Percentiles rank a stretch among this genome's conserved stretches.
These are phyloP conservation scores for Halcyon chelicuti DNA, from an alignment of 2,797 vertebrate genomes.

Conservation along the genomic window DNA sequence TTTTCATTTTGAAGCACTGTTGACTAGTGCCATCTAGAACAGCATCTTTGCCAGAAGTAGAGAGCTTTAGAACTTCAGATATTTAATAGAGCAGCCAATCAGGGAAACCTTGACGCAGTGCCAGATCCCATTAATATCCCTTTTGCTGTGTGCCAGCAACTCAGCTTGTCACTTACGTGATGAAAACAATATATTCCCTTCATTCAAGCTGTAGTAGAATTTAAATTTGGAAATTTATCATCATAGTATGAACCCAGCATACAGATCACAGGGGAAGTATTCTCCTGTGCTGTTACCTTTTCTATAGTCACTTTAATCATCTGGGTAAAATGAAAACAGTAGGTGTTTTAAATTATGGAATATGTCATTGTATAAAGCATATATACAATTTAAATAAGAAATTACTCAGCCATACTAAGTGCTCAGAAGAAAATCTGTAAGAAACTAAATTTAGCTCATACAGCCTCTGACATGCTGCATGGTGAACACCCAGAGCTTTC, in stretches of 20 bases:
- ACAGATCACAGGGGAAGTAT: background rate
- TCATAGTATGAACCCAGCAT: background rate
- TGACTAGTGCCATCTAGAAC: background rate
- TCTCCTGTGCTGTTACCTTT: background rate
- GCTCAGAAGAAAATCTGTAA: background rate
- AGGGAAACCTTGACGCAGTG: conserved; percentile 12
- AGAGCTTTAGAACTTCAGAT: conserved; percentile 4
- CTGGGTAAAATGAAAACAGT: background rate
- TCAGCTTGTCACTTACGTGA: conserved; percentile 5
- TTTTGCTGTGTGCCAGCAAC: background rate
- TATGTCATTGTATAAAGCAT: background rate
- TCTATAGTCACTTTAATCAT: background rate
- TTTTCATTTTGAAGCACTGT: background rate
- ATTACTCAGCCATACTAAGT: background rate
- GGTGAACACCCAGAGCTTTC: background rate
- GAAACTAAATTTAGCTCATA: background rate
- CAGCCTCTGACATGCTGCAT: background rate
- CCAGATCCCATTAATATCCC: conserved; percentile 40
- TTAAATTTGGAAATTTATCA: background rate
- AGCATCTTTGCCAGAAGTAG: background rate
- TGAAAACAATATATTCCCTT: conserved; percentile 18
- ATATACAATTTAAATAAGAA: background rate
- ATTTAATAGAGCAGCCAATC: background rate
- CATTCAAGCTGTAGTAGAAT: background rate
- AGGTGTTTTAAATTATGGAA: background rate